These are phyloP conservation scores for Halocynthia aurantium DNA, from an alignment of 23 tunicate species.

Conservation along the genomic window DNA sequence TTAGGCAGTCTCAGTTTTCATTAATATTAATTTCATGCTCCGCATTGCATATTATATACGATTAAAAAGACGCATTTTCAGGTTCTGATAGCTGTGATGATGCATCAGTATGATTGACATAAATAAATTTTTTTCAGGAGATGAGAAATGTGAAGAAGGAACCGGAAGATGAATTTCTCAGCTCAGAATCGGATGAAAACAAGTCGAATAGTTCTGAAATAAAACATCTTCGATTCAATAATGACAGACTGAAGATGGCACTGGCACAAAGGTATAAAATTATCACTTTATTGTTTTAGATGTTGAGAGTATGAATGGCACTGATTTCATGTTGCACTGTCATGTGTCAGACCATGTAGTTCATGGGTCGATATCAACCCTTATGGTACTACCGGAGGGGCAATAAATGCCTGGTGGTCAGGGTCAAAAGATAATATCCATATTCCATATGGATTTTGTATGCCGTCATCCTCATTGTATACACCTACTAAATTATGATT, in stretches of 20 bases:
- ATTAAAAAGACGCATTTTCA: too few relatives aligned
- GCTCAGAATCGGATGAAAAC: constrained; percentile 57
- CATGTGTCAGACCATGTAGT: neutral
- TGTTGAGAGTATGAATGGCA: neutral
- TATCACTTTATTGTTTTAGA: neutral
- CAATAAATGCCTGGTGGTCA: too few relatives aligned
- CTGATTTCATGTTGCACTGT: neutral
- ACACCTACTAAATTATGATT: too few relatives aligned
- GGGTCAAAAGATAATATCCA: too few relatives aligned
- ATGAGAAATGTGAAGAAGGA: neutral
- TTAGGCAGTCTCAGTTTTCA: too few relatives aligned
- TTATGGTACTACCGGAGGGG: too few relatives aligned
- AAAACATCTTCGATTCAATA: constrained; percentile 27
- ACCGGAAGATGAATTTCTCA: constrained; percentile 41
- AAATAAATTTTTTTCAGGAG: constrained; percentile 5
- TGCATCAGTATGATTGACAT: neutral
- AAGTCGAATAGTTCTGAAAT: constrained; percentile 30
- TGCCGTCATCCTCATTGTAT: too few relatives aligned
- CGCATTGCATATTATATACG: too few relatives aligned
- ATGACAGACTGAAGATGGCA: constrained; percentile 35
- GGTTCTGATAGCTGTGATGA: too few relatives aligned
- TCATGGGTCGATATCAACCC: neutral
- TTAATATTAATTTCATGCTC: too few relatives aligned
- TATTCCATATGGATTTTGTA: too few relatives aligned
- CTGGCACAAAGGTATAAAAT: constrained; percentile 47